Base-by-base conservation (phyloP, 2,113 vertebrate species). In the Leptocoma aspasia region DNA sequence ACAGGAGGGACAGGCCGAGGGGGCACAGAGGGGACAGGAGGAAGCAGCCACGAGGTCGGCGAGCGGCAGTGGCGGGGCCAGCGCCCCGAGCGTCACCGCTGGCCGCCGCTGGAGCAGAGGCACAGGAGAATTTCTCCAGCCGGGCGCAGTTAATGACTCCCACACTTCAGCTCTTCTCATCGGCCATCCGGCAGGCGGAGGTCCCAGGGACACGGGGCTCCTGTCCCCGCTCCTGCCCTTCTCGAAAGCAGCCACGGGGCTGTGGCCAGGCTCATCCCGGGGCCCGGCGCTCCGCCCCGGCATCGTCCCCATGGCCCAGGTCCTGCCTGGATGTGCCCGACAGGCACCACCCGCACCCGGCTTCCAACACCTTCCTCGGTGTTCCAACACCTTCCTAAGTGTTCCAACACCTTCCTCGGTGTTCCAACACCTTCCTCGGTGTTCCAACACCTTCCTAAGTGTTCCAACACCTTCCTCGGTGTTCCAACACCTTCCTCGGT, bases 301-400 rank as follows among this genome's bases (percentile, higher is more conserved):
- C 68, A 19, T 10, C 15, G 23, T 23, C 35, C 63, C 27, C 41
- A 5, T 1, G 1, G 31, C 68, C 20, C 17, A 1, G 1, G 17
- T 22, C 50, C 78, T 10, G 16, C 42, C 53, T 3, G 23, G 8
- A 59, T 0, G 3, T 0, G 11, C 47, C 30, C 35, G 0, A 7
- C 6, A 8, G 39, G 13, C 54, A 77, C 37, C 31, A 1, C 41
- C 39, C 5, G 0, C 60, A 9, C 33, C 23, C 0, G 0, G 1
- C 14, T 27, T 4, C 41, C 11, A 6, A 54, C 52, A 20, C 0
- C 28, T 4, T 4, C 50, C n/a, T 0, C n/a, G n/a, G n/a, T n/a
- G n/a, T 27, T 4, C 41, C 11, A 6, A 54, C 52, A 20, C 0
- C 28, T 4, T 4, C 50, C n/a, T 0, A n/a, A n/a, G n/a, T n/a